Evolutionary conservation across 2,888 invertebrate species (phyloP), one percentile per base, ranked within the genome.

Genomic region (Caenorhabditis sp.): DNA sequence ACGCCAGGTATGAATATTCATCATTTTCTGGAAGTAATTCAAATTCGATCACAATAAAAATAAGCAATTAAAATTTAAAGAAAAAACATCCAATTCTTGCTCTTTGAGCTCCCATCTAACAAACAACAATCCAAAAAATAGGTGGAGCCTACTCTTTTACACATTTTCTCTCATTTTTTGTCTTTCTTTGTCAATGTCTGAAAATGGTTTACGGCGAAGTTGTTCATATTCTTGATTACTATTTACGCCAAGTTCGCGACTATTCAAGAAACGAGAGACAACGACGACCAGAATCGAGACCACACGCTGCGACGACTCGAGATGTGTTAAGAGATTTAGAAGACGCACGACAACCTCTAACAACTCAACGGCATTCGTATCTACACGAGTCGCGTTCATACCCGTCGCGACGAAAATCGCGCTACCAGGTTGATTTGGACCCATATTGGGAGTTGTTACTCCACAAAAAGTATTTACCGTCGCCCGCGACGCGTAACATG

Each of bases 201-300:
- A 67, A 49, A 53, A 79, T 71, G 69, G 75, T 79, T 49, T 79
- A 79, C 62, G 64, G 72, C 55, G 79, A 79, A 70, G 59, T 79
- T 36, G 76, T 79, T 14, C 79, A 79, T 27, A 73, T 79, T 62
- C 66, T 79, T 49, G 79, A 79, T 68, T 79, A 76, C 58, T 79
- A 77, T 64, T 61, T 73, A 19, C 65, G 69, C 37, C 64, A 75
- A 27, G 23, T 68, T 50, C 64, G 72, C 54, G 72, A 72, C 19
- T 68, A 68, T 65, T 72, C 67, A 24, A 57, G 68, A 24, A 72
- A 23, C 62, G 58, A 36, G 51, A 58, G 53, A 19, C 49, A 6
- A 4, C 31, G 31, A 26, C 8, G 23, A 57, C 1, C n/a, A 4
- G 14, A 57, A 27, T 31, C 31, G 31, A 31, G 31, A 6, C 10